A percentile compares a stretch with the other conserved stretches of the same genome.
phyloP scores from a whole-genome alignment of 1,140 invertebrate genomes.

The Drosophila sp. region DNA sequence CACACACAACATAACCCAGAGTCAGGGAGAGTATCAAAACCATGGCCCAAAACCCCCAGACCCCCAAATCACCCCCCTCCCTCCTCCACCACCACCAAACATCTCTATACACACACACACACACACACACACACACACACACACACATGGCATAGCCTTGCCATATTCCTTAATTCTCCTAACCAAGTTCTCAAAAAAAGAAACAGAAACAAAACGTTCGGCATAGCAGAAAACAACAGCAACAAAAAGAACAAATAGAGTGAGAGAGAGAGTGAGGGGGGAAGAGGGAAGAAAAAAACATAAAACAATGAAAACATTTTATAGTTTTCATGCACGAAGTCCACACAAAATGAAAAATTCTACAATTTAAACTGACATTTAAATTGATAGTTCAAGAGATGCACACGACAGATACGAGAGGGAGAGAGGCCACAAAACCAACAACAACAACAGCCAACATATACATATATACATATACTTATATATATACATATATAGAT shows the following conservation, averaged over 20 bases:
- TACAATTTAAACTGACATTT: conserved; percentile 83
- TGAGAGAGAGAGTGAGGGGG: conserved; percentile 31
- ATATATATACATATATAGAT: conserved; percentile 12
- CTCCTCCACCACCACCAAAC: conserved; percentile 58
- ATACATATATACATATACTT: conserved; percentile 28
- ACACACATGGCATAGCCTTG: conserved; percentile 46
- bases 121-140: not conserved
- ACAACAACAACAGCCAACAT: conserved; percentile 21
- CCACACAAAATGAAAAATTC: conserved; percentile 82
- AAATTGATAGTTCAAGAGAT: conserved; percentile 83
- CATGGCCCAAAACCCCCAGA: conserved; percentile 40
- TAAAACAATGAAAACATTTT: conserved; percentile 79
- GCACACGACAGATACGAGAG: conserved; percentile 76
- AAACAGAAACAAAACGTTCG: conserved; percentile 8
- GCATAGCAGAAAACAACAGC: conserved; percentile 7
- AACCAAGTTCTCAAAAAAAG: conserved; percentile 59
- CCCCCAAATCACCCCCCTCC: conserved; percentile 31
- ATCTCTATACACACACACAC: conserved; percentile 29
- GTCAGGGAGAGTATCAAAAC: conserved; percentile 31
- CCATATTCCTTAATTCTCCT: conserved; percentile 53
- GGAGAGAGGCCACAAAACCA: conserved; percentile 38
- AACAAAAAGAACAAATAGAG: conserved; percentile 26
- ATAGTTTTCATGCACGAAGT: conserved; percentile 81
- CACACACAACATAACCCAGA: conserved; percentile 36
- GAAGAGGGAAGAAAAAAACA: conserved; percentile 26